A percentile compares a stretch with the other conserved stretches of the same genome.
Conservation (phyloP, 1,140 invertebrate genomes). For the Rhysida immarginata region DNA sequence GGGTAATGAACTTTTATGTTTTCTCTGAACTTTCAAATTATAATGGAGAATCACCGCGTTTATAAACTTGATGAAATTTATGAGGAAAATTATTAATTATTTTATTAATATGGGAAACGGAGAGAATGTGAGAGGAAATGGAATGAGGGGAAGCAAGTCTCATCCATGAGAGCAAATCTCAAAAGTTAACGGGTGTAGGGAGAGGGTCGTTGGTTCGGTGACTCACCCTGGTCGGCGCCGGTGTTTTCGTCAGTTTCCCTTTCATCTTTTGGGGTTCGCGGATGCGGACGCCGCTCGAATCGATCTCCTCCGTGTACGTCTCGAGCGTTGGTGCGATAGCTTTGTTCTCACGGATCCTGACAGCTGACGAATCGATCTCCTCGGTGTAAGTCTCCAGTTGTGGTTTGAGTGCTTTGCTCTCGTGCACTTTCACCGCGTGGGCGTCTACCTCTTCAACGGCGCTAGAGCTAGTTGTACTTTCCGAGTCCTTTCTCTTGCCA, state of each 20-base stretch:
- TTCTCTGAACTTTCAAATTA: no score
- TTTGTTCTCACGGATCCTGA: conserved; percentile 13
- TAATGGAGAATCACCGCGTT: no score
- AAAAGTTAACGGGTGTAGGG: no score
- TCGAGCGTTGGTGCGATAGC: conserved; percentile 11
- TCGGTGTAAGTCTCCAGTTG: conserved; percentile 14
- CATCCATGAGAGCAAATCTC: no score
- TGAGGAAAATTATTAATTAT: no score
- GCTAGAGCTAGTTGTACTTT: neutral
- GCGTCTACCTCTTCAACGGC: conserved; percentile 19
- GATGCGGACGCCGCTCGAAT: conserved; percentile 14
- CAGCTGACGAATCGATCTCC: conserved; percentile 15
- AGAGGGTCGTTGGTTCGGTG: no score
- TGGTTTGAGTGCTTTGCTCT: conserved; percentile 13
- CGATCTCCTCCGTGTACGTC: conserved; percentile 16
- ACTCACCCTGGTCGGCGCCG: conserved; percentile 1
- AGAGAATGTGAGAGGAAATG: no score
- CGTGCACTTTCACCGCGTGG: conserved; percentile 19
- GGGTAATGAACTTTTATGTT: no score
- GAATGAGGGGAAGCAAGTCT: no score
- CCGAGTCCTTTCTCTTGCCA: neutral
- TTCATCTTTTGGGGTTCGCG: conserved; percentile 9
- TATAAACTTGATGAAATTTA: no score
- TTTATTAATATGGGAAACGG: no score
- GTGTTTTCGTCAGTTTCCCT: conserved; percentile 1